These are phyloP conservation scores for Platycheirus albimanus DNA, from an alignment of 2,888 invertebrate species.

Conservation along the genomic window DNA sequence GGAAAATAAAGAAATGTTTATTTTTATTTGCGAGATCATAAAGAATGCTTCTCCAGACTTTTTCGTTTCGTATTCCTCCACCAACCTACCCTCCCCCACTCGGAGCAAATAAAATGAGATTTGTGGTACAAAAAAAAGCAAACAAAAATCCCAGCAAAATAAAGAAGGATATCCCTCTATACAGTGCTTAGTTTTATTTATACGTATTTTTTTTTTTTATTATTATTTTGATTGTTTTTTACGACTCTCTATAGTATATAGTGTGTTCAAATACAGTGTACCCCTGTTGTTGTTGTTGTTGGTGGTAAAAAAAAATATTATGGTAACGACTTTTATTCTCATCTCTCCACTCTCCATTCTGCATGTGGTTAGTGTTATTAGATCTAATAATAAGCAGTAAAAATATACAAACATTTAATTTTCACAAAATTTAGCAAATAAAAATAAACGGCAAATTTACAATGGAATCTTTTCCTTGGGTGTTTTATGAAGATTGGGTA, in stretches of 20 bases:
- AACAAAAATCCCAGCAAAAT: conserved; percentile 26
- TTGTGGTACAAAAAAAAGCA: conserved; percentile 32
- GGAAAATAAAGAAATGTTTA: conserved; percentile 63
- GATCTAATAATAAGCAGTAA: conserved; percentile 59
- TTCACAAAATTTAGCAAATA: conserved; percentile 17
- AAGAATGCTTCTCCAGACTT: conserved; percentile 43
- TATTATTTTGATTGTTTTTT: conserved; percentile 37
- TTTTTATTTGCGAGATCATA: conserved; percentile 69
- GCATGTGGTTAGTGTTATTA: conserved; percentile 70
- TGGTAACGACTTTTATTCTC: conserved; percentile 41
- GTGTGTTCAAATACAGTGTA: conserved; percentile 42
- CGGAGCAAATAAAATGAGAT: conserved; percentile 48
- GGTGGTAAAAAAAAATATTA: conserved; percentile 40
- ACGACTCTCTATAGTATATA: conserved; percentile 42
- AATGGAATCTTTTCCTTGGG: conserved; percentile 30
- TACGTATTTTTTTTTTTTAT: conserved; percentile 40
- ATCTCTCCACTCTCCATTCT: no score
- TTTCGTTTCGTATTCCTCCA: not conserved
- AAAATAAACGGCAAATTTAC: conserved; percentile 39
- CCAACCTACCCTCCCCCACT: not conserved
- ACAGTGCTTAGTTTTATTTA: conserved; percentile 69
- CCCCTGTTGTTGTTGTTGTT: no score
- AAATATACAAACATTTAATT: conserved; percentile 64
- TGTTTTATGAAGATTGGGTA: conserved; percentile 41
- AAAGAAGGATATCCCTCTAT: conserved; percentile 41